phyloP scores from a whole-genome alignment of 2,888 invertebrate genomes.

The Oasisia sp. region DNA sequence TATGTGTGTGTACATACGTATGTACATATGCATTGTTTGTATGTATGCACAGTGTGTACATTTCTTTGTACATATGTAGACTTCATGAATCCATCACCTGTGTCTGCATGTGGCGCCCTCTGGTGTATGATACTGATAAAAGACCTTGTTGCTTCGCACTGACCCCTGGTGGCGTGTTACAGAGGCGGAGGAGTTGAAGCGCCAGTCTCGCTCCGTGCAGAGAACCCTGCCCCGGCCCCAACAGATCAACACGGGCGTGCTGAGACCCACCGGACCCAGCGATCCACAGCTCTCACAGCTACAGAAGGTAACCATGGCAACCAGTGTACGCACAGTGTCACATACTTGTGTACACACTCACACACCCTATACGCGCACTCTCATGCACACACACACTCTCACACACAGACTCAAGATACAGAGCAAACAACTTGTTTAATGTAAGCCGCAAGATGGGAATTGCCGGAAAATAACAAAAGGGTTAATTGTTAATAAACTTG shows the following conservation, averaged over 20 bases:
- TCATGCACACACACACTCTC: not conserved
- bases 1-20: no score
- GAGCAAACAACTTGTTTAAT: no score
- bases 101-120: no score
- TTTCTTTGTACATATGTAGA: no score
- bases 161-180: constrained; percentile 38
- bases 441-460: no score
- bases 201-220: constrained; percentile 88
- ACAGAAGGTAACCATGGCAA: constrained; percentile 72
- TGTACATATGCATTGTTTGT: no score
- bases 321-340: not conserved
- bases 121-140: no score
- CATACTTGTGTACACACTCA: no score
- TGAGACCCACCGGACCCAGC: constrained; percentile 78
- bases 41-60: no score
- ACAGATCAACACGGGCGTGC: constrained; percentile 85
- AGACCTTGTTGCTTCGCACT: not conserved
- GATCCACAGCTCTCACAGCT: constrained; percentile 84
- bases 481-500: no score
- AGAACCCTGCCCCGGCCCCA: constrained; percentile 83
- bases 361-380: not conserved
- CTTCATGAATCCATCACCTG: no score
- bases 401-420: not conserved
- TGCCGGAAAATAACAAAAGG: no score
- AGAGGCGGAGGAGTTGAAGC: constrained; percentile 77